Percentiles rank a stretch among this genome's conserved stretches.
phyloP scores from a whole-genome alignment of 2,113 vertebrate species.

The Hymenochirus boettgeri region DNA sequence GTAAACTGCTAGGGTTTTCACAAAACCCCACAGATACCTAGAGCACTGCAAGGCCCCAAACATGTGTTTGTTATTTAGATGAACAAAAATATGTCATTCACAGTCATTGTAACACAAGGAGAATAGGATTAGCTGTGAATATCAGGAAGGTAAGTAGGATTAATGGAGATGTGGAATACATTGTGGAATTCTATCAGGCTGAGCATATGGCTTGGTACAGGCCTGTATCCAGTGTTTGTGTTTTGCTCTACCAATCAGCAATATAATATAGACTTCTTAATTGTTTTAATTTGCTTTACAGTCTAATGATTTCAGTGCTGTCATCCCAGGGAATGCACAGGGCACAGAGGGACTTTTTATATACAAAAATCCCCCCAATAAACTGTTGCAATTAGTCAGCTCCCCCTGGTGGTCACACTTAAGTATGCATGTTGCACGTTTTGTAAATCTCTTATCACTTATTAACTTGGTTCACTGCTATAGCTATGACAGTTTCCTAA shows the following conservation, averaged over 20 bases:
- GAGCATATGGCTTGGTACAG: constrained; percentile 29
- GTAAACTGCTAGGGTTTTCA: constrained; percentile 31
- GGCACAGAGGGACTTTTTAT: not conserved
- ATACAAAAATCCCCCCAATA: too few species aligned
- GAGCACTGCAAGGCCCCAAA: constrained; percentile 5
- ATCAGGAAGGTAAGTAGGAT: constrained; percentile 65
- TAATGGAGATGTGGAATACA: constrained; percentile 49
- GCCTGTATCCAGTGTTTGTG: constrained; percentile 15
- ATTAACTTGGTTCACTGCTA: too few species aligned
- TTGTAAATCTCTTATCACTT: too few species aligned
- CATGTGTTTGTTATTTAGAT: constrained; percentile 32
- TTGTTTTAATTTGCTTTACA: constrained; percentile 42
- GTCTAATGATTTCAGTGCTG: constrained; percentile 41
- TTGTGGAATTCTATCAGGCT: constrained; percentile 41
- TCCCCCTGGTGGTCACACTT: constrained; percentile 11
- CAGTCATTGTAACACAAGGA: constrained; percentile 49
- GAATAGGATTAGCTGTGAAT: constrained; percentile 62
- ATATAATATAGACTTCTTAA: constrained; percentile 37
- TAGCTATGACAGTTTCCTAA: too few species aligned
- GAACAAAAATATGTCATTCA: constrained; percentile 42
- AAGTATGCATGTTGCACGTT: not conserved
- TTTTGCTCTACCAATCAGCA: constrained; percentile 30
- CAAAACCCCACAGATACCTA: constrained; percentile 17
- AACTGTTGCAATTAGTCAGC: not conserved
- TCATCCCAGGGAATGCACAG: not conserved